phyloP scores from a whole-genome alignment of 1,140 invertebrate species.

The Trachymyrmex septentrionalis region DNA sequence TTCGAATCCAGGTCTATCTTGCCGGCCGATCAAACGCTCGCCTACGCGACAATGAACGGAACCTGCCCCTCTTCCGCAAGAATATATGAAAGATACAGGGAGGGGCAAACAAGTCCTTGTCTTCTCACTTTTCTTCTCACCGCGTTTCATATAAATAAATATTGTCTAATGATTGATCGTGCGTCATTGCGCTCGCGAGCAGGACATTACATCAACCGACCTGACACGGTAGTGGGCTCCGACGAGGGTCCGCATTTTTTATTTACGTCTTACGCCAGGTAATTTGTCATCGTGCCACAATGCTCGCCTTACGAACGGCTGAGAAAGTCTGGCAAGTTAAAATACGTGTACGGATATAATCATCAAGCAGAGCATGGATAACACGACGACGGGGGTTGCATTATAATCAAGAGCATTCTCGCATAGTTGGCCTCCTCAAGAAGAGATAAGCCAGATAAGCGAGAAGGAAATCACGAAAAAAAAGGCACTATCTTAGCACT shows the following conservation, averaged over 20 bases:
- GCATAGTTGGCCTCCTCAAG: neutral
- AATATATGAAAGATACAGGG: conserved; percentile 4
- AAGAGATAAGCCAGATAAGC: conserved; percentile 33
- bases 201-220: conserved; percentile 74
- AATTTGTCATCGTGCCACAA: conserved; percentile 80
- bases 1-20: conserved; percentile 63
- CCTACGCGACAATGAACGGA: conserved; percentile 66
- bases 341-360: conserved; percentile 76
- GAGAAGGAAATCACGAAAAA: conserved; percentile 32
- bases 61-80: conserved; percentile 23
- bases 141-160: conserved; percentile 80
- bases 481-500: conserved; percentile 39
- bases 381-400: conserved; percentile 51
- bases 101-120: conserved; percentile 60
- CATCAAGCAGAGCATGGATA: conserved; percentile 54
- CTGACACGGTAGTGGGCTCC: conserved; percentile 55
- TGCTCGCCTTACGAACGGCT: conserved; percentile 65
- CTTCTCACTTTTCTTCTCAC: conserved; percentile 43
- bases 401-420: conserved; percentile 56
- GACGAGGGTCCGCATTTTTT: conserved; percentile 70
- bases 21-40: conserved; percentile 66
- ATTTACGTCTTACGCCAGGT: conserved; percentile 70
- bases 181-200: conserved; percentile 62
- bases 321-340: conserved; percentile 73
- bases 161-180: conserved; percentile 81